Evolutionary conservation across 2,113 vertebrate genomes (phyloP).

Genomic region (Notarius lentiginosus): DNA sequence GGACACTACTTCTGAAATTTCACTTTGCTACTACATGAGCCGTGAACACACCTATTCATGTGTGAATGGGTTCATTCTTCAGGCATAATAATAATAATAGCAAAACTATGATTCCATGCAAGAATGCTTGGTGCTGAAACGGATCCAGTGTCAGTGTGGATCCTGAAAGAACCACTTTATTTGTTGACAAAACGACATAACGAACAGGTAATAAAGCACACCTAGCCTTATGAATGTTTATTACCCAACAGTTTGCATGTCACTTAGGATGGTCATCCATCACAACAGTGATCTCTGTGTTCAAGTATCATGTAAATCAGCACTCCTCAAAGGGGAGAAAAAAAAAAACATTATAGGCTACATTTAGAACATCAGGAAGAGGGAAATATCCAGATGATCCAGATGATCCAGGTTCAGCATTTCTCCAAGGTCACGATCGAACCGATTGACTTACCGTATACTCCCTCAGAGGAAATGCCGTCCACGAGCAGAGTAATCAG

Average conservation of each 20-base stretch:
- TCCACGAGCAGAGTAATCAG: slow-evolving; percentile 83
- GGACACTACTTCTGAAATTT: not conserved
- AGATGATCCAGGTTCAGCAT: not conserved
- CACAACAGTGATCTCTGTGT: not conserved
- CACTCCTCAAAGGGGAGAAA: not conserved
- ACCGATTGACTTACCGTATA: slow-evolving; percentile 84
- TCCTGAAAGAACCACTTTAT: not conserved
- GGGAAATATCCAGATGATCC: not conserved
- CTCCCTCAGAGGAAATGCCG: slow-evolving; percentile 84
- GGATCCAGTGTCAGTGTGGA: not conserved
- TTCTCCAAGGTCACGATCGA: slow-evolving; percentile 71
- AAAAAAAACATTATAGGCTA: too few species aligned
- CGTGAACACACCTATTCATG: slow-evolving; percentile 11
- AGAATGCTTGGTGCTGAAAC: not conserved
- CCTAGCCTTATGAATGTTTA: not conserved
- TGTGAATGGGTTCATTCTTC: not conserved
- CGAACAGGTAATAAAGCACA: not conserved
- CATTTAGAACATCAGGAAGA: not conserved
- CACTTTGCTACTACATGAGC: not conserved
- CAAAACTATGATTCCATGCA: not conserved
- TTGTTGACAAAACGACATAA: slow-evolving; percentile 11
- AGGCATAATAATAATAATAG: too few species aligned
- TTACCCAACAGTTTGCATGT: not conserved
- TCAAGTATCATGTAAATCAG: not conserved
- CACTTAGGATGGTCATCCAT: not conserved